Base-by-base conservation (phyloP, 2,113 vertebrate genomes). In the Gobius niger region DNA sequence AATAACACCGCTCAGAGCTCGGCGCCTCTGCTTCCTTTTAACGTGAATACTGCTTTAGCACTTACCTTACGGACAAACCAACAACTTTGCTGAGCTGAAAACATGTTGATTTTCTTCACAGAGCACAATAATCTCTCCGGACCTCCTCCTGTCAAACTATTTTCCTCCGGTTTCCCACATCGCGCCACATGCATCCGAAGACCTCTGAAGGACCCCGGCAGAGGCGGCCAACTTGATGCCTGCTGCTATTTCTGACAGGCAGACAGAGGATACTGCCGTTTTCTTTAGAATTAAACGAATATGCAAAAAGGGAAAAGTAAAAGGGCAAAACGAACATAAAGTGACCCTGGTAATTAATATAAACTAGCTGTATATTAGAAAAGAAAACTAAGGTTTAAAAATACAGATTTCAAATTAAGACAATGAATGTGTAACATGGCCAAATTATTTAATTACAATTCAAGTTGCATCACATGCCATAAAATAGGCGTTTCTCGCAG, bases 41-140 rank as follows among this genome's bases (percentile, higher is more conserved):
- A 24, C 8, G 67, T 40, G 1, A 65, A 15, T 4, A 54, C 13
- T 2, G 15, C 40, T 0, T 18, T 59, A 5, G 50, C n/a, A 73
- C 92, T 91, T 77, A 93, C 93, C 91, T 92, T 93, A n/a, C 88
- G 87, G 44, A 91, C 82, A 67, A 93, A 93, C 92, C 91, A 94
- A 57, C 83, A 88, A 44, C 70, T 87, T 41, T 91, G 85, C 41
- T 80, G 78, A 7, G 77, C 47, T 12, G 88, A 87, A 76, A 90
- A 78, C 93, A 94, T 94, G 34, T 40, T 76, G 54, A 16, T 41
- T 46, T 7, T 13, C 40, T 5, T 9, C 15, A 68, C 9, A 3
- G 34, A 66, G 7, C 7, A 9, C 13, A 3, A 53, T 3, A 77
- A 18, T 15, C n/a, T 52, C 34, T 34, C 15, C 34, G 13, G 51